phyloP scores from a whole-genome alignment of 2,113 vertebrate species.

The Perca fluviatilis region DNA sequence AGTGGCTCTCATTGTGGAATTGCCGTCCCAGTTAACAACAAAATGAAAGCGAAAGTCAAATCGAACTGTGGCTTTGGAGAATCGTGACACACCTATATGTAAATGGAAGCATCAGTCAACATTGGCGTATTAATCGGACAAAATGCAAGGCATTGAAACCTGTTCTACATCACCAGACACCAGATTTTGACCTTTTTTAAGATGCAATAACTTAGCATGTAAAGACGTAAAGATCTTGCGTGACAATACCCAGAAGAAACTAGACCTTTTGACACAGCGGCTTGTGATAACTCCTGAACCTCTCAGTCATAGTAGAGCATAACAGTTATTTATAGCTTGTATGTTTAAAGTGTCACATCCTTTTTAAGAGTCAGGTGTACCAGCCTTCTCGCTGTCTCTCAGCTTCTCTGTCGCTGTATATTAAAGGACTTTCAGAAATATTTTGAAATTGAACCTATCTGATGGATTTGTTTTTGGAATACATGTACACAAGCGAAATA shows the following conservation, averaged over 20 bases:
- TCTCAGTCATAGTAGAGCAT: neutral
- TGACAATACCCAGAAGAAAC: neutral
- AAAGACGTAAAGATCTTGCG: neutral
- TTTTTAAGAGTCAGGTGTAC: conserved; percentile 34
- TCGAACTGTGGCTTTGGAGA: too few relatives aligned
- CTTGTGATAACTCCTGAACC: conserved; percentile 2
- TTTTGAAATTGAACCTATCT: conserved; percentile 42
- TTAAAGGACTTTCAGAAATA: conserved; percentile 48
- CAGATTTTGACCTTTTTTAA: too few relatives aligned
- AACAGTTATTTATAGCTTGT: neutral
- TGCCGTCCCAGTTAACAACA: too few relatives aligned
- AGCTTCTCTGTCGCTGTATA: conserved; percentile 51
- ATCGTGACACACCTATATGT: too few relatives aligned
- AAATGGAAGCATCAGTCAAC: neutral
- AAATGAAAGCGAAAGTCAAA: too few relatives aligned
- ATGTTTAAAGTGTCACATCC: neutral
- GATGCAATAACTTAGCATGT: neutral
- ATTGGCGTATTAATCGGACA: neutral
- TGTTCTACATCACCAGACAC: neutral
- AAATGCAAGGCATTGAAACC: neutral
- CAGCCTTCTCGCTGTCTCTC: conserved; percentile 22
- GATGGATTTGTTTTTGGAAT: conserved; percentile 55
- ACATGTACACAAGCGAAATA: conserved; percentile 42
- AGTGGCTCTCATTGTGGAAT: too few relatives aligned
- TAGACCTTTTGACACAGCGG: neutral